Conservation (phyloP, 2,797 vertebrate genomes). For the Philypnodon macrostomus region DNA sequence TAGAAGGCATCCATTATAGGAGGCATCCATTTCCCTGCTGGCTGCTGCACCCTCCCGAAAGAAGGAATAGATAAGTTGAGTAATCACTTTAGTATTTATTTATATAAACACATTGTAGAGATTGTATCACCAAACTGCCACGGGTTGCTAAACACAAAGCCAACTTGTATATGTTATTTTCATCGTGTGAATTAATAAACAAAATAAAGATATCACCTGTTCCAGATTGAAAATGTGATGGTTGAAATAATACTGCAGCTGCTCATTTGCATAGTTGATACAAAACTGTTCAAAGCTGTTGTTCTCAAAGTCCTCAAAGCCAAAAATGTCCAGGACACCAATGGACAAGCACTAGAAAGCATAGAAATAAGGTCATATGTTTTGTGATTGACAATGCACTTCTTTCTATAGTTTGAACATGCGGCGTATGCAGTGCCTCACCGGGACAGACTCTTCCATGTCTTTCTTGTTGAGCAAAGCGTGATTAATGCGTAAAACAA, state of each 20-base stretch:
- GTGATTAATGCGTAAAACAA: conserved; percentile 95
- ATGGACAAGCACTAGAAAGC: conserved; percentile 88
- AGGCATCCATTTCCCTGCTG: too few relatives aligned
- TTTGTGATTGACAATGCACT: too few relatives aligned
- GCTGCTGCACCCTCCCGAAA: neutral
- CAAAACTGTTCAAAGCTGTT: conserved; percentile 99
- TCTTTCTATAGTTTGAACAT: neutral
- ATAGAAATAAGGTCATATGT: neutral
- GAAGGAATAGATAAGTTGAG: conserved; percentile 30
- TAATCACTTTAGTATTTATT: conserved; percentile 21
- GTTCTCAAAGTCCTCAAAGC: conserved; percentile 96
- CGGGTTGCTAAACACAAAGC: neutral
- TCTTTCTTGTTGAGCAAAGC: conserved; percentile 97
- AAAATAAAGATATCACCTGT: conserved; percentile 77
- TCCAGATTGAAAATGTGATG: conserved; percentile 98
- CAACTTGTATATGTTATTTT: neutral
- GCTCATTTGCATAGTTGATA: conserved; percentile 98
- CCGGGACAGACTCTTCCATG: conserved; percentile 91
- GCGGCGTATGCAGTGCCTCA: conserved; percentile 60
- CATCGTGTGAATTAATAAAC: neutral
- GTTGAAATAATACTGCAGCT: conserved; percentile 98
- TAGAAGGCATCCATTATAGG: too few relatives aligned
- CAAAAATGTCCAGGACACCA: conserved; percentile 96
- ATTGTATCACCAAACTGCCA: neutral
- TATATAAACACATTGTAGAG: conserved; percentile 17